Percentiles rank a stretch among this genome's conserved stretches.
Evolutionary conservation across 2,888 invertebrate genomes (phyloP).

Genomic region (Siphonodentalium dalli): DNA sequence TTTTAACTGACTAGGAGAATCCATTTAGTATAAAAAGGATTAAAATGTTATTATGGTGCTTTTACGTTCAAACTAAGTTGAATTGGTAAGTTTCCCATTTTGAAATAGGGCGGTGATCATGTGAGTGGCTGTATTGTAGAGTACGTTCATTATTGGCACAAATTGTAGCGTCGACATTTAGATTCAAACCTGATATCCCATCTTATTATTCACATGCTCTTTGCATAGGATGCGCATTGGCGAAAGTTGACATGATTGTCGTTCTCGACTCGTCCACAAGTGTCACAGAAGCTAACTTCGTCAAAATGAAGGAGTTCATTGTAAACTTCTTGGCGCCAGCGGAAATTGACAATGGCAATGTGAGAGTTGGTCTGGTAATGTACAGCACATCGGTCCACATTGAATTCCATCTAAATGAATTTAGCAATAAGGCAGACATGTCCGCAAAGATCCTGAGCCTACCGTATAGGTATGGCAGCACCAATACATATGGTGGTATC

Average conservation of each 20-base stretch:
- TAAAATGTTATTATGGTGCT: no score
- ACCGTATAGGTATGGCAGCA: conserved; percentile 37
- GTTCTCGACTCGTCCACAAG: conserved; percentile 51
- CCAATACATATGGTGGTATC: conserved; percentile 45
- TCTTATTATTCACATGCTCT: neutral
- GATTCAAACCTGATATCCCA: neutral
- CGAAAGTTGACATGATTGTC: conserved; percentile 36
- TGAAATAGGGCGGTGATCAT: no score
- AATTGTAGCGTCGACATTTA: neutral
- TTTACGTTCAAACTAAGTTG: no score
- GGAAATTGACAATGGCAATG: conserved; percentile 36
- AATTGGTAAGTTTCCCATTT: no score
- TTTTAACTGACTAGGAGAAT: no score
- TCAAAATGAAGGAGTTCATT: conserved; percentile 34
- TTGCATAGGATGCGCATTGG: conserved; percentile 31
- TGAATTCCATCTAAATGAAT: conserved; percentile 33
- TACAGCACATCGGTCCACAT: conserved; percentile 35
- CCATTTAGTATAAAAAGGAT: no score
- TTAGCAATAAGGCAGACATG: no score
- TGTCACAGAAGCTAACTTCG: conserved; percentile 39
- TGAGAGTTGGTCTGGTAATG: conserved; percentile 37
- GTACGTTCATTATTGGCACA: no score
- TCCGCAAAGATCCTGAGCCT: no score
- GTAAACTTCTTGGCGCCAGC: conserved; percentile 28
- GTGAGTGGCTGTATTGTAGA: no score